Base-by-base conservation (phyloP, 2,113 vertebrate species). In the Ochotona curzoniae region DNA sequence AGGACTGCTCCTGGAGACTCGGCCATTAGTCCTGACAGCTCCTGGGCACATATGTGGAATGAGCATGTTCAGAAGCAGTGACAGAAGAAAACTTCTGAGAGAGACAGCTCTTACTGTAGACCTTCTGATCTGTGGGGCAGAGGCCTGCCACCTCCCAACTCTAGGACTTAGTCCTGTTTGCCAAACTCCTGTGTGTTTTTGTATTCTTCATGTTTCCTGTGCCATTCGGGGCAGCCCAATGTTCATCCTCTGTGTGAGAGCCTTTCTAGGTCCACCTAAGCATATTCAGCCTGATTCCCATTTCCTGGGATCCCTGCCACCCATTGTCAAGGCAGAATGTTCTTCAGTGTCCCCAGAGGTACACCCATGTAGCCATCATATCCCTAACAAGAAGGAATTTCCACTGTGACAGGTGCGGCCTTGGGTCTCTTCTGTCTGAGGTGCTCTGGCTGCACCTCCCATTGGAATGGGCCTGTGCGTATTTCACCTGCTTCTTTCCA, bases 381-480 rank as follows among this genome's bases (percentile, higher is more conserved):
- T 91, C 74, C 67, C 75, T 8, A 1, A 2, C 1, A 8, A 57
- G 6, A 5, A 35, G 71, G 11, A 21, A 28, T n/a, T 9, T 21
- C 9, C 8, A 17, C 13, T 11, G 11, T 26, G n/a, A 25, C 11
- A 47, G 60, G 7, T 13, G 8, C 47, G 32, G 38, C 38, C 38
- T 54, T 8, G 17, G 26, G 15, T 61, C 73, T 75, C 67, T 71
- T 75, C 81, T 67, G 70, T 51, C 75, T 54, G 63, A 64, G 67
- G 18, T 8, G 12, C 66, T 87, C 47, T 35, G 15, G 66, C 11
- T 30, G 57, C 57, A 81, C 89, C 85, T 75, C 11, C 18, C 47
- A 44, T 9, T 20, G 44, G 64, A 75, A 49, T 30, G 2, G 4
- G 21, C 11, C 32, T 1, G 0, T 1, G 0, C 20, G 7, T 17